Base-by-base conservation (phyloP, 1,140 invertebrate genomes). In the Hypsibius dujardini region DNA sequence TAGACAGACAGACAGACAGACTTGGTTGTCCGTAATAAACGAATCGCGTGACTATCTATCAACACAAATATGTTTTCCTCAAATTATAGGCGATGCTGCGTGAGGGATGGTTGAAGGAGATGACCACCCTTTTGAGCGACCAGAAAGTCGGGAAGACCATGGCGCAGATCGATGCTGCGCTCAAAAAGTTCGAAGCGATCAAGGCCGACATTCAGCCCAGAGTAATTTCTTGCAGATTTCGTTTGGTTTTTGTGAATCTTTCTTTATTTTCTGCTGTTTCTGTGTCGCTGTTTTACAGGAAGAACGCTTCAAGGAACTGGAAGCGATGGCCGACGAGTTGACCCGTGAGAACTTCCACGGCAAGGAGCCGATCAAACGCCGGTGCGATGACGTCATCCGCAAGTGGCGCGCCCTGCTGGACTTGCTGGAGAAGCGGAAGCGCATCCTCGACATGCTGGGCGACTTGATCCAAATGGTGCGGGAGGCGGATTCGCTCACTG, bases 111-210 rank as follows among this genome's bases (percentile, higher is more conserved):
- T 80, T 99, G 28, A 93, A 93, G 80, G 95, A 98, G 81, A 98
- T 98, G 92, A 92, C 92, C 72, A 90, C 92, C 79, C 92, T 98
- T 12, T 79, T 97, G 40, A 89, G 88, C 0, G 93, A 98, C 82
- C 89, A 92, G 3, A 84, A 91, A 72, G 92, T 93, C 78, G 90
- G 90, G 46, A 88, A 86, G 75, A 92, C 92, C 82, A 80, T 95
- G 72, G 84, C 86, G 0, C 92, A 97, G 79, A 92, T 97, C 0
- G 95, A 98, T 77, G 94, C 94, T 7, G 95, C 92, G 0, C 86
- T 97, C 2, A 98, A 98, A 81, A 98, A 98, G 78, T 92, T 98
- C 78, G 93, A 98, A 81, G 95, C 95, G 42, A 95, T 99, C 70
- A 91, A 89, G 75, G 94, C 94, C 0, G 95, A 99, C 77, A 97